Evolutionary conservation across 2,113 vertebrate genomes (phyloP).

Genomic region (Apteryx mantelli): DNA sequence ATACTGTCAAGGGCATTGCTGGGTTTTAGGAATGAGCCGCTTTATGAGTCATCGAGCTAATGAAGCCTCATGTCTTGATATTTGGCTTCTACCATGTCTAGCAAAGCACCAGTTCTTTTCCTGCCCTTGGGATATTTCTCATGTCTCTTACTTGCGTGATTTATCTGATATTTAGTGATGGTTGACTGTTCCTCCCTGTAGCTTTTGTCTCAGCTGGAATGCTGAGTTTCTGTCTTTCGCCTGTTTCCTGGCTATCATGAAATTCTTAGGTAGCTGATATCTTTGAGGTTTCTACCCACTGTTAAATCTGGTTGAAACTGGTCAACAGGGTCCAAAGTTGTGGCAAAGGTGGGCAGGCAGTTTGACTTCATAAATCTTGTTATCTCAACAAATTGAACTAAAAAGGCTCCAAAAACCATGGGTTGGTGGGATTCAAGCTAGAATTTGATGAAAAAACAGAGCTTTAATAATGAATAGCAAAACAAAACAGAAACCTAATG

Average conservation of each 20-base stretch:
- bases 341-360: neutral
- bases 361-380: neutral
- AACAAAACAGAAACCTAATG: neutral
- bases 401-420: neutral
- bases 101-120: neutral
- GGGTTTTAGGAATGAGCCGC: neutral
- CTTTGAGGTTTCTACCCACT: neutral
- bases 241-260: neutral
- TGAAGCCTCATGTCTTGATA: neutral
- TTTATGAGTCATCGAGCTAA: neutral
- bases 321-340: neutral
- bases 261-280: neutral
- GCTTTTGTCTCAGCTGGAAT: neutral
- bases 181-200: neutral
- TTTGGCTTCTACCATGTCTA: neutral
- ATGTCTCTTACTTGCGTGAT: neutral
- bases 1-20: neutral
- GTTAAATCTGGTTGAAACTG: neutral
- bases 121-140: neutral
- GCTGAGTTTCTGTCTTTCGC: neutral
- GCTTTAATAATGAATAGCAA: neutral
- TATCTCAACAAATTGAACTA: neutral
- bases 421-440: neutral
- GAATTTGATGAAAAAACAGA: neutral
- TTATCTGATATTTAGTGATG: neutral